Evolutionary conservation across 2,113 vertebrate species (phyloP).

Genomic region (human): DNA sequence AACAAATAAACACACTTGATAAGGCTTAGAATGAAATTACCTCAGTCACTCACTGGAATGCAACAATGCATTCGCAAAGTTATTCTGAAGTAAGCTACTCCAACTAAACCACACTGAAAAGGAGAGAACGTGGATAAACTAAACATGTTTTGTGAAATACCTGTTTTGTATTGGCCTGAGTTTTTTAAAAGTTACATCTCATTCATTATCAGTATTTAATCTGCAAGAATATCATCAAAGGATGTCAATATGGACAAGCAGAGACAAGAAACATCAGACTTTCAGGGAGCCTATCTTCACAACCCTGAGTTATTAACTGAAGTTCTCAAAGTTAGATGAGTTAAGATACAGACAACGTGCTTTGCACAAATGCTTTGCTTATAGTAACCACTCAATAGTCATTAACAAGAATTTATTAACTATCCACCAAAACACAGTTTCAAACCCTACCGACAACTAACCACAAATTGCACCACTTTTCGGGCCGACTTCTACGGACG

Average conservation of each 20-base stretch:
- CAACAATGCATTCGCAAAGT: neutral
- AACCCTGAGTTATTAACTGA: conserved; percentile 10
- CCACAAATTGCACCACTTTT: conserved; percentile 19
- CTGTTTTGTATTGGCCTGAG: neutral
- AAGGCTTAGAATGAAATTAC: neutral
- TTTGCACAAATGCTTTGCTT: neutral
- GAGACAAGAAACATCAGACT: neutral
- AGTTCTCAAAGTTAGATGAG: neutral
- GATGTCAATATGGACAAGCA: neutral
- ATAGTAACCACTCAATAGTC: neutral
- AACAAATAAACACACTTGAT: neutral
- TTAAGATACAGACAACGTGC: neutral
- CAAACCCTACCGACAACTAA: conserved; percentile 10
- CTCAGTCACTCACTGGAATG: neutral
- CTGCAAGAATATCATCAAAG: neutral
- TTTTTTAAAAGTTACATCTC: neutral
- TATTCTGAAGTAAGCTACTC: conserved; percentile 21
- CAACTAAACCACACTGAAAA: neutral
- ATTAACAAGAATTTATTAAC: neutral
- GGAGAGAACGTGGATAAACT: neutral
- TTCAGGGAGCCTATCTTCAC: neutral
- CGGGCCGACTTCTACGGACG: neutral
- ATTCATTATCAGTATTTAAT: conserved; percentile 5
- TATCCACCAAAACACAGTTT: neutral
- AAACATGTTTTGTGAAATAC: neutral